Conservation (phyloP, 2,113 vertebrate genomes). For the Chionomys nivalis region DNA sequence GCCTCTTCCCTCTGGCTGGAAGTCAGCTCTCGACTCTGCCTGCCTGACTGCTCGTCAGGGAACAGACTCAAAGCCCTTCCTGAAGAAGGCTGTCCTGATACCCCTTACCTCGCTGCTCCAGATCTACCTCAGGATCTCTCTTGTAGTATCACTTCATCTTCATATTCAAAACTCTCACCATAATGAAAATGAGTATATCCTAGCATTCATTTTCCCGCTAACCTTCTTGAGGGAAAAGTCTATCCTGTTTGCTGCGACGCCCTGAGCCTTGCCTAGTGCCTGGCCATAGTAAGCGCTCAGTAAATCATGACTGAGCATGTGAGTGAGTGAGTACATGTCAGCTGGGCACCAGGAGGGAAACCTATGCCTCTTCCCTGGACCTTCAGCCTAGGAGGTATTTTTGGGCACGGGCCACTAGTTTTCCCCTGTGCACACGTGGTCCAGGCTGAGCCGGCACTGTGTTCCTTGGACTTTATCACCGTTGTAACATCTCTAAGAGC, state of each 20-base stretch:
- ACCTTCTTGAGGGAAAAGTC: background rate
- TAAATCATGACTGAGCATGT: background rate
- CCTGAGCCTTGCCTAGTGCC: background rate
- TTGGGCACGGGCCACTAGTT: background rate
- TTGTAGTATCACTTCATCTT: background rate
- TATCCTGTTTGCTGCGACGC: background rate
- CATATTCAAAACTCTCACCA: background rate
- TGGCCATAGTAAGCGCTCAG: background rate
- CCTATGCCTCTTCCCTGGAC: background rate
- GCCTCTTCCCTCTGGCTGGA: background rate
- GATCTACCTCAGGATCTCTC: background rate
- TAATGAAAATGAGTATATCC: background rate
- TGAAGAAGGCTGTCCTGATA: background rate
- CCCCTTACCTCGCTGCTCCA: background rate
- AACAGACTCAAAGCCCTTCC: background rate
- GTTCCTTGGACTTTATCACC: background rate
- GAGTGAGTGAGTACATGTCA: background rate
- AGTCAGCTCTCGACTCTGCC: background rate
- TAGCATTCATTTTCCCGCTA: background rate
- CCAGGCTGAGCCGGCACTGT: background rate
- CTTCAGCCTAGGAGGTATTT: background rate
- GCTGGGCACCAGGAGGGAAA: too few species aligned
- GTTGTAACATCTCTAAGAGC: background rate
- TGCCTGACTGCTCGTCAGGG: background rate
- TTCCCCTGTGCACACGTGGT: background rate